Evolutionary conservation across 1,140 invertebrate species (phyloP), one percentile per base, ranked within the genome.

Genomic region (Zaprionus nigranus): DNA sequence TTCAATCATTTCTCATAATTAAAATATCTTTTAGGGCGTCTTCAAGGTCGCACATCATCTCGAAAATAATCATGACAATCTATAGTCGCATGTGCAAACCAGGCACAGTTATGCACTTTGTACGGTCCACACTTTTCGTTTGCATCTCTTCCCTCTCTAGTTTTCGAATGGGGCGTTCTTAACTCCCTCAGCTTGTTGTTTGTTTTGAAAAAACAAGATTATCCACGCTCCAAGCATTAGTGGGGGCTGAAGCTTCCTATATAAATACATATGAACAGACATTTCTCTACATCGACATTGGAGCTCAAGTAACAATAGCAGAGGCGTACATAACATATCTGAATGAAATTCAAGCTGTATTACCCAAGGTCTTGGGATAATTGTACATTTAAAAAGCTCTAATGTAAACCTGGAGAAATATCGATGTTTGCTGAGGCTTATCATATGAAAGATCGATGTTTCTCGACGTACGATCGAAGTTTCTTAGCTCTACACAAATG

Each of bases 131-230:
- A 24, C 15, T 67, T 34, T 46, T 11, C n/a, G 17, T 51, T 51
- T 20, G 17, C 13, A 28, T 11, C 36, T 46, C 43, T 22, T 5
- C 11, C 20, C 20, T n/a, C 46, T 51, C 20, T 12, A 7, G 46
- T 13, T 51, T 22, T 22, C 46, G 20, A 24, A 20, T 51, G 20
- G 46, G 46, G 7, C 11, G 46, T 20, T 22, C 20, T 51, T 51
- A 30, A 51, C 24, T 40, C 40, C 40, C 30, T 59, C 15, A 17
- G 20, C 15, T 36, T 56, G 46, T 30, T 43, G 40, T 12, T 30
- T 62, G 38, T 49, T 17, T 72, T 58, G 5, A 34, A 26, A 51
- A 72, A 65, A 72, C 69, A 65, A 65, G 62, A 57, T 72, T 72
- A 51, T 24, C 69, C 30, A 28, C 30, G 40, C 20, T 36, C 20